phyloP scores from a whole-genome alignment of 2,113 vertebrate genomes.

The Tautogolabrus adspersus region DNA sequence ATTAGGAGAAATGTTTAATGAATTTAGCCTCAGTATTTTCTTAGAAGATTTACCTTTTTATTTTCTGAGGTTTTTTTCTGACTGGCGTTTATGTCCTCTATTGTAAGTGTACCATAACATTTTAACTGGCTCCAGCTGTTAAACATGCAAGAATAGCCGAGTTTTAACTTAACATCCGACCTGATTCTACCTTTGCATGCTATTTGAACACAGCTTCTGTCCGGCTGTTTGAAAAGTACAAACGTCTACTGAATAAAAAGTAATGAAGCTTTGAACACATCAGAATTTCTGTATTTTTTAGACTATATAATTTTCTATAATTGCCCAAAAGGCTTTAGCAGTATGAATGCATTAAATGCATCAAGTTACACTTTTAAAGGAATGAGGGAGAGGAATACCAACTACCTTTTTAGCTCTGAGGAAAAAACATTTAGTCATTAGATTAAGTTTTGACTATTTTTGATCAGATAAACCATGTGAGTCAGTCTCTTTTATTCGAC shows the following conservation, averaged over 20 bases:
- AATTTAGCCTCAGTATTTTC: background rate
- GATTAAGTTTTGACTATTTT: slow-evolving; percentile 42
- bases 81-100: too few relatives aligned
- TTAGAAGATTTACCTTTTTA: background rate
- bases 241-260: too few relatives aligned
- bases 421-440: slow-evolving; percentile 6
- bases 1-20: background rate
- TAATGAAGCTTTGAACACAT: too few relatives aligned
- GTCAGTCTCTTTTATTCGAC: background rate
- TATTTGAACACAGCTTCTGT: too few relatives aligned
- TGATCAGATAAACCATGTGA: slow-evolving; percentile 48
- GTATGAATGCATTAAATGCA: background rate
- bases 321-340: background rate
- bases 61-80: background rate
- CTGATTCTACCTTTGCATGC: too few relatives aligned
- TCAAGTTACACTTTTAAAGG: background rate
- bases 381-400: background rate
- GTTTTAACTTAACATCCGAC: too few relatives aligned
- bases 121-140: too few relatives aligned
- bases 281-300: too few relatives aligned
- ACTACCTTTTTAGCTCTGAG: background rate
- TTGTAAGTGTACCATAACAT: too few relatives aligned
- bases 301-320: background rate
- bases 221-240: too few relatives aligned
- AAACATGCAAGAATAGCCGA: too few relatives aligned